Percentiles rank a stretch among this genome's conserved stretches.
Conservation (phyloP, 2,888 invertebrate species). For the Margaritifera margaritifera region DNA sequence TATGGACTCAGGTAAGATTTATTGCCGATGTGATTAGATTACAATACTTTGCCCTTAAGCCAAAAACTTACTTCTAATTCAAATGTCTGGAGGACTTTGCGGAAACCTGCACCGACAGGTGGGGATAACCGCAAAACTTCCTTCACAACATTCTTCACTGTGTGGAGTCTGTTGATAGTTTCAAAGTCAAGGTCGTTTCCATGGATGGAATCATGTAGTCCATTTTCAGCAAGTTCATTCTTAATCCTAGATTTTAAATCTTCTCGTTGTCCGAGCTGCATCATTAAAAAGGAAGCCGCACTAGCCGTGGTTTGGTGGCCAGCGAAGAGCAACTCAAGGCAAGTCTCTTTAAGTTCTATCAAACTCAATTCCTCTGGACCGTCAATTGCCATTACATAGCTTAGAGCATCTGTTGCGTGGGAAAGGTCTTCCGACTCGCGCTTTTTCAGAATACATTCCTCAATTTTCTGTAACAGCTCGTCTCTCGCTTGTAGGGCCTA, state of each 20-base stretch:
- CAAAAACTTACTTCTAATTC: conserved; percentile 59
- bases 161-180: conserved; percentile 49
- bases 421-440: conserved; percentile 15
- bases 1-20: no score
- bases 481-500: conserved; percentile 60
- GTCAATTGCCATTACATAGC: conserved; percentile 42
- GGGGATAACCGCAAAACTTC: conserved; percentile 62
- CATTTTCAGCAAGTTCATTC: conserved; percentile 52
- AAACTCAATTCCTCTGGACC: conserved; percentile 39
- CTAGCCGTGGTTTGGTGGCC: conserved; percentile 65
- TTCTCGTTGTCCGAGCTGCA: conserved; percentile 31
- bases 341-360: conserved; percentile 56
- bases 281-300: conserved; percentile 55
- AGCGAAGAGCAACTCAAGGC: conserved; percentile 67
- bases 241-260: conserved; percentile 44
- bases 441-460: conserved; percentile 35
- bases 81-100: conserved; percentile 63
- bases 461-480: conserved; percentile 49
- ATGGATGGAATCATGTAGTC: conserved; percentile 25
- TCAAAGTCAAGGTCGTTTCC: conserved; percentile 41
- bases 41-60: neutral
- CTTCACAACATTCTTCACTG: conserved; percentile 59
- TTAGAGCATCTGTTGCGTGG: conserved; percentile 44
- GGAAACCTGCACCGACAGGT: conserved; percentile 64
- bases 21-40: no score